Conservation (phyloP, 2,113 vertebrate species). For the Callaeas wilsoni region DNA sequence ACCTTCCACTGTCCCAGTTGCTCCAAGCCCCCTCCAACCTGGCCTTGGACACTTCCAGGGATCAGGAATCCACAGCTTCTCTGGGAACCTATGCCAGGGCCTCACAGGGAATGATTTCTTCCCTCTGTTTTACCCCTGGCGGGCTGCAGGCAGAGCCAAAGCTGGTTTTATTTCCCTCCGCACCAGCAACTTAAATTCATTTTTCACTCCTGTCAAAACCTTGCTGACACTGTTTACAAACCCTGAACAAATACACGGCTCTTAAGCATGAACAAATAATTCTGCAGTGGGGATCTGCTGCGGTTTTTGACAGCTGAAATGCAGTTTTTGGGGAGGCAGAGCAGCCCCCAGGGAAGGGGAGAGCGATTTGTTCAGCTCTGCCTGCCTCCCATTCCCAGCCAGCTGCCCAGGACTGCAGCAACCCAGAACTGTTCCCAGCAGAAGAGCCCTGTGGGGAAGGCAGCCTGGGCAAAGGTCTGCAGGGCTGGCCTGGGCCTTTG, state of each 20-base stretch:
- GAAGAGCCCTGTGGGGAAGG: not conserved
- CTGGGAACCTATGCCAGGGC: not conserved
- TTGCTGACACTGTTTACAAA: not conserved
- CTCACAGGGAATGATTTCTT: not conserved
- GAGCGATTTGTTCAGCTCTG: not conserved
- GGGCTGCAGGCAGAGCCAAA: not conserved
- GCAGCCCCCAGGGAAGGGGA: not conserved
- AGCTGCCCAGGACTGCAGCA: not conserved
- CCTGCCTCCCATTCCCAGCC: not conserved
- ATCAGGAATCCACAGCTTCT: not conserved
- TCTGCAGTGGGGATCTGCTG: not conserved
- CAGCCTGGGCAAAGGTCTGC: not conserved
- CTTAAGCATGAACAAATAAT: not conserved
- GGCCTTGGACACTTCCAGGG: not conserved
- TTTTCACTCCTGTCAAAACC: conserved; percentile 4
- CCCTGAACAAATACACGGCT: not conserved
- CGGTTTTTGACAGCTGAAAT: not conserved
- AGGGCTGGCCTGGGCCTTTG: not conserved
- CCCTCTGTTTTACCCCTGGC: not conserved
- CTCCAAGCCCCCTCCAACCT: fast-evolving
- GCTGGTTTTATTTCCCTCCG: not conserved
- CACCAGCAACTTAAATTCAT: not conserved
- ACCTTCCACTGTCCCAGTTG: not conserved
- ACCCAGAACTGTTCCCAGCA: not conserved
- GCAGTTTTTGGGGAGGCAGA: not conserved